Evolutionary conservation across 1,140 invertebrate genomes (phyloP), one percentile per base, ranked within the genome.

Genomic region (Lepidurus packardi): DNA sequence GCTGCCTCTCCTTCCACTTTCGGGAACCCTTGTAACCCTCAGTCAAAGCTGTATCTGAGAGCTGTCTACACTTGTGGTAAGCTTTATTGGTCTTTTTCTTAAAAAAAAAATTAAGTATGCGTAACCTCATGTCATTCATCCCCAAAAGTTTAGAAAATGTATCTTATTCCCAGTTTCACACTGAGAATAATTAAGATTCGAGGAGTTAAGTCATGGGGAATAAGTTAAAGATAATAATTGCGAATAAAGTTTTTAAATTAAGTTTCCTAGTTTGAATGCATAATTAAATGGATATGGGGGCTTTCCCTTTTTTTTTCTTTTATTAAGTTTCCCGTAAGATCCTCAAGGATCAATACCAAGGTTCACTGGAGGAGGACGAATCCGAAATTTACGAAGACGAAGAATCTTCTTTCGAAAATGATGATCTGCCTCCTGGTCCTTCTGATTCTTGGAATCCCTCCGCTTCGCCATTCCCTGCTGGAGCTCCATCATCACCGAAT

Each of bases 1-100:
- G 89, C 90, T 10, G 94, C 93, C 1, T 92, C 94, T 84, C 89
- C 91, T 73, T 90, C 92, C 77, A 93, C 93, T 78, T 97, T 96
- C 84, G 93, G 93, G 34, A 92, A 91, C 81, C 94, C 94, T 0
- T 97, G 94, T 84, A 88, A 90, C 77, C 88, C 90, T 0, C 91
- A 93, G 77, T 94, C 93, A 80, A 88, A 91, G 78, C 94, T 94
- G 86, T 97, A 97, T 86, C 89, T 97, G 80, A 94, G 93, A 87
- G 92, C 96, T 80, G 92, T 95, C 81, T 96, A 96, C 86, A 95
- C 94, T 42, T 98, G 95, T 86, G 94, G 95, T 98, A 87, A 93
- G 93, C 91, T 76, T 77, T 45, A 7, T 24, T 10, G n/a, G n/a
- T 47, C 53, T n/a, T 79, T 53, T 79, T 43, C n/a, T 73, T 78